Conservation (phyloP, 2,888 invertebrate species). For the Dermolepida albohirtum region DNA sequence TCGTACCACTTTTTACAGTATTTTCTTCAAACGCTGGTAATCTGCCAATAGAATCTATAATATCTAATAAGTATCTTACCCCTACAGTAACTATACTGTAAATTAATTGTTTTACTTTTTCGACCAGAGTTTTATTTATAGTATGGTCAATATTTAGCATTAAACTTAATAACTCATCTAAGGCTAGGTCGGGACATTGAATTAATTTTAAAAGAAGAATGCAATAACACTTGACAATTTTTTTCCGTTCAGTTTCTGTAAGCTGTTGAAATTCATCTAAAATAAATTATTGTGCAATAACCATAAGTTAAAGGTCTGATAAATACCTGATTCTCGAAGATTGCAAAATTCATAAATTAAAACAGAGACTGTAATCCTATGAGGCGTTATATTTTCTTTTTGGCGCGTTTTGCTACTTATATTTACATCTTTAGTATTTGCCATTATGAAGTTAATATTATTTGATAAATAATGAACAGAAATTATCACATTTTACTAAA, state of each 20-base stretch:
- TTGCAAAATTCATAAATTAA: constrained; percentile 81
- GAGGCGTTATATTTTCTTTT: constrained; percentile 78
- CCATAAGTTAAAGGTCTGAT: neutral
- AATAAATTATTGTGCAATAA: constrained; percentile 52
- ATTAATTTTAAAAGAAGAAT: constrained; percentile 83
- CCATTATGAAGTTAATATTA: constrained; percentile 1
- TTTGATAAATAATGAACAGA: too few species aligned
- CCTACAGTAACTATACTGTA: constrained; percentile 70
- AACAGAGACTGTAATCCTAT: constrained; percentile 82
- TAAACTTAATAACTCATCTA: constrained; percentile 74
- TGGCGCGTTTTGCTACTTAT: constrained; percentile 27
- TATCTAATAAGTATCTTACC: constrained; percentile 61
- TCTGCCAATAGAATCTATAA: constrained; percentile 54
- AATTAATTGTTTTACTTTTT: constrained; percentile 61
- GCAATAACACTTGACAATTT: constrained; percentile 76
- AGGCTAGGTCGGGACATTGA: constrained; percentile 84
- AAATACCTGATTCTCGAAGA: constrained; percentile 68
- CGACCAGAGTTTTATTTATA: constrained; percentile 35
- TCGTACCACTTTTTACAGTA: constrained; percentile 50
- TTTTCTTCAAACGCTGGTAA: constrained; percentile 48
- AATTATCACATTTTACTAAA: too few species aligned
- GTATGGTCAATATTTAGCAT: constrained; percentile 65
- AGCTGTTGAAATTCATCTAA: constrained; percentile 65
- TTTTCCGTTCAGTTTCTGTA: constrained; percentile 59
- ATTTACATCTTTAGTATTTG: constrained; percentile 20